Conservation (phyloP, 1,140 invertebrate genomes). For the Zaprionus ornatus region DNA sequence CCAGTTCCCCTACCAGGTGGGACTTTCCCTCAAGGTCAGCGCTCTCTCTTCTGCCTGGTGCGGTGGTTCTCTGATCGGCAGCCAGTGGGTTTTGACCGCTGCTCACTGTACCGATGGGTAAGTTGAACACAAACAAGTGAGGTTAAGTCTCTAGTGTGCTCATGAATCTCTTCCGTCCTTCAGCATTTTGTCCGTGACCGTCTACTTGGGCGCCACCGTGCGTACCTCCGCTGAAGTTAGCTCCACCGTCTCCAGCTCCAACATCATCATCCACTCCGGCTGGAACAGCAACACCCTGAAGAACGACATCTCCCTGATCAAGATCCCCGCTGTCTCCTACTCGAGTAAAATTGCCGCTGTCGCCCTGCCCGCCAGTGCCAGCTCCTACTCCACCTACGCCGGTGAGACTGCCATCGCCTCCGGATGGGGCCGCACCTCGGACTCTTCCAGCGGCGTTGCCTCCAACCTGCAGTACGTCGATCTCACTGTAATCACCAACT, state of each 20-base stretch:
- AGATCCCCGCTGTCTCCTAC: constrained; percentile 41
- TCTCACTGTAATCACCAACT: constrained; percentile 46
- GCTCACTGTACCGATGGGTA: constrained; percentile 71
- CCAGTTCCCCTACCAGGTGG: constrained; percentile 83
- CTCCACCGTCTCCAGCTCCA: constrained; percentile 14
- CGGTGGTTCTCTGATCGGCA: constrained; percentile 85
- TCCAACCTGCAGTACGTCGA: constrained; percentile 36
- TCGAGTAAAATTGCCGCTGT: constrained; percentile 35
- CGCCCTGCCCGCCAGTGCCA: constrained; percentile 47
- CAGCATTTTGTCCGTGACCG: constrained; percentile 58
- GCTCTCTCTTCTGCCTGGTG: constrained; percentile 76
- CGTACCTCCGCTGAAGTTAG: constrained; percentile 57
- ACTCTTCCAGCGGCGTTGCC: constrained; percentile 41
- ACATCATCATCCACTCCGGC: constrained; percentile 57
- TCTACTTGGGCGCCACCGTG: constrained; percentile 67
- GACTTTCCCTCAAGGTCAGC: constrained; percentile 66
- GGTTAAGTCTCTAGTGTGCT: background rate
- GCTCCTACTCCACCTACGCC: constrained; percentile 63
- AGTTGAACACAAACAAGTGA: constrained; percentile 11
- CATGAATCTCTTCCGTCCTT: background rate
- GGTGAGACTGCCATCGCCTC: constrained; percentile 57
- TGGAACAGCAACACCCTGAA: constrained; percentile 56
- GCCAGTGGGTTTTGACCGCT: constrained; percentile 57
- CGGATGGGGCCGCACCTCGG: constrained; percentile 66
- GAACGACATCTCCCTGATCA: constrained; percentile 76